These are phyloP conservation scores for Pithys albifrons DNA, from an alignment of 2,113 vertebrate genomes.

Conservation along the genomic window DNA sequence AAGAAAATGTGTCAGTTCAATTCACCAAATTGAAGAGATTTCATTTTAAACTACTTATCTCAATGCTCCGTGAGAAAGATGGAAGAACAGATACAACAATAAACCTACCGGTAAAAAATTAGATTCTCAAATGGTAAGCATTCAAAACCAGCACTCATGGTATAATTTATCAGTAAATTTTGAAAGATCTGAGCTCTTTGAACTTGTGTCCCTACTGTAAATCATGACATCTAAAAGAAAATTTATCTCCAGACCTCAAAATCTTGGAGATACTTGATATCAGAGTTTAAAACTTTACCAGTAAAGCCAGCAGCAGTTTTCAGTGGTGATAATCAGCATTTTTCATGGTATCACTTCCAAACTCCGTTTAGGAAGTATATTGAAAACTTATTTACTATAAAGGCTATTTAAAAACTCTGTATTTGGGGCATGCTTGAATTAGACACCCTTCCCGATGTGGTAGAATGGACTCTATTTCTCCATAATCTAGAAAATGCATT, in stretches of 20 bases:
- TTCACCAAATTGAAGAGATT: constrained; percentile 22
- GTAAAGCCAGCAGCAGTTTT: background rate
- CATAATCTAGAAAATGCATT: background rate
- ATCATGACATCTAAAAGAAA: background rate
- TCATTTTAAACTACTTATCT: constrained; percentile 24
- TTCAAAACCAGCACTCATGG: background rate
- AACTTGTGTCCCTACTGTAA: background rate
- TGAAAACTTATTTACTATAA: background rate
- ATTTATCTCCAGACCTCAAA: background rate
- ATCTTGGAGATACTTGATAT: background rate
- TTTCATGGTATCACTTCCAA: background rate
- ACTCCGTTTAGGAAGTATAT: background rate
- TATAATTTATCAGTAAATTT: background rate
- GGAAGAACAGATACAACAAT: background rate
- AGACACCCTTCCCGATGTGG: background rate
- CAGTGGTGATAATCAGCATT: background rate
- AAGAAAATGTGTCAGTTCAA: constrained; percentile 34
- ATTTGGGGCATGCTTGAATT: background rate
- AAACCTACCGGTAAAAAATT: background rate
- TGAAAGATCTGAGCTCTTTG: background rate
- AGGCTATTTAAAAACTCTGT: background rate
- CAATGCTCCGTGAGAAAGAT: background rate
- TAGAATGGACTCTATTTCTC: background rate
- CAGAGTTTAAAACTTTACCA: background rate
- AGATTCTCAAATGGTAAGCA: background rate